A percentile compares a stretch with the other conserved stretches of the same genome.
These are phyloP conservation scores for Rhyacophila brunnea DNA, from an alignment of 1,140 invertebrate genomes.

Conservation along the genomic window DNA sequence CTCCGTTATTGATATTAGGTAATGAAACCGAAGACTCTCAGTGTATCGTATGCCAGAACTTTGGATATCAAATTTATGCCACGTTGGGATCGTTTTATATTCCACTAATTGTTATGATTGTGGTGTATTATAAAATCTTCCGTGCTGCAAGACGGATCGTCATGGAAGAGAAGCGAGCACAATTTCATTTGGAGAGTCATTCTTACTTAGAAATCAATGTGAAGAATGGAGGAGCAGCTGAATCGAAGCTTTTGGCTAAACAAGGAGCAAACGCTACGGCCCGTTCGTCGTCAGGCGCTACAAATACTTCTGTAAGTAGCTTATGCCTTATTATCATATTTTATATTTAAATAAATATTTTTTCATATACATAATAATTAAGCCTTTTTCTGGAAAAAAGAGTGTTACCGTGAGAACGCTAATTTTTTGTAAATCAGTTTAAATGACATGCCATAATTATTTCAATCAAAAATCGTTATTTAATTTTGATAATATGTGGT, in stretches of 20 bases:
- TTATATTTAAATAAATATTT: too few relatives aligned
- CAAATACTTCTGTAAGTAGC: constrained; percentile 62
- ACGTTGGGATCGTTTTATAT: constrained; percentile 89
- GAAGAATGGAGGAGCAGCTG: constrained; percentile 66
- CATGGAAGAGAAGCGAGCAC: constrained; percentile 79
- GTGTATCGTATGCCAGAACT: constrained; percentile 83
- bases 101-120: constrained; percentile 84
- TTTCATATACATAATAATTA: too few relatives aligned
- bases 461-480: too few relatives aligned
- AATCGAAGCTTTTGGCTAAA: constrained; percentile 59
- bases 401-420: too few relatives aligned
- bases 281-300: constrained; percentile 58
- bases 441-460: too few relatives aligned
- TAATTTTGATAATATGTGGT: too few relatives aligned
- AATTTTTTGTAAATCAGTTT: too few relatives aligned
- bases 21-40: constrained; percentile 79
- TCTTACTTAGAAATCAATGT: constrained; percentile 71
- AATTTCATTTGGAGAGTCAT: constrained; percentile 76
- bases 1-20: constrained; percentile 83
- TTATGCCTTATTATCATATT: neutral
- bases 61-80: constrained; percentile 87
- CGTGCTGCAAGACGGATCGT: constrained; percentile 80
- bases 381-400: too few relatives aligned
- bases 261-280: constrained; percentile 49
- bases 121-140: constrained; percentile 91